Evolutionary conservation across 2,888 invertebrate genomes (phyloP), one percentile per base, ranked within the genome.

Genomic region (Drosophila histrio): DNA sequence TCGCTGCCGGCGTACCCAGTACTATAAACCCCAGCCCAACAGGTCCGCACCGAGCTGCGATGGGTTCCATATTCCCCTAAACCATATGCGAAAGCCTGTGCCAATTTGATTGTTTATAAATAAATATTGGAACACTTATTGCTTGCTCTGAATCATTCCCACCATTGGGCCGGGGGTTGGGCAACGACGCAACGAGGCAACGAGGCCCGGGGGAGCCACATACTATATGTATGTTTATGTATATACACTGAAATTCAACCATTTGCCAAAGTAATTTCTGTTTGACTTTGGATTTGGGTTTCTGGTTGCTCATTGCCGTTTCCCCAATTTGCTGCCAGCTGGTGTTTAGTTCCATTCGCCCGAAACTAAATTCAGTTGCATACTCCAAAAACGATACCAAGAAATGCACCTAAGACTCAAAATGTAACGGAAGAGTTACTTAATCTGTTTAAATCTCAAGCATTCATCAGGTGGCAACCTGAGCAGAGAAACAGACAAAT

Each of bases 271-370:
- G 13, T 34, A 19, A 38, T 71, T 50, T 21, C 24, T 39, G 46
- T 39, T 47, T 30, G 28, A 19, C 13, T 44, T 68, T 30, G 13
- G 19, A 22, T 44, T 8, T 22, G 19, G 36, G 17, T 30, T 44
- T 44, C 44, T 26, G 9, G 28, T 19, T 39, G 17, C 36, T 3
- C 19, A 21, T 52, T 39, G 39, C 39, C 21, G 39, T 15, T 36
- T 24, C 11, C 32, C 24, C 26, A 49, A n/a, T n/a, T 24, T 38
- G 26, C 28, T n/a, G 8, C 24, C 19, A 21, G n/a, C 22, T 38
- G 49, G 71, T 62, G 38, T 62, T 44, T 7, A 26, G n/a, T 71
- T 74, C 19, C 46, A 49, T 70, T 70, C 58, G 3, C 26, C 3
- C 3, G 72, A 69, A 69, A 22, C 15, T 15, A 57, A 47, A 56